Evolutionary conservation across 2,888 invertebrate species (phyloP).

Genomic region (Amitus sp.): DNA sequence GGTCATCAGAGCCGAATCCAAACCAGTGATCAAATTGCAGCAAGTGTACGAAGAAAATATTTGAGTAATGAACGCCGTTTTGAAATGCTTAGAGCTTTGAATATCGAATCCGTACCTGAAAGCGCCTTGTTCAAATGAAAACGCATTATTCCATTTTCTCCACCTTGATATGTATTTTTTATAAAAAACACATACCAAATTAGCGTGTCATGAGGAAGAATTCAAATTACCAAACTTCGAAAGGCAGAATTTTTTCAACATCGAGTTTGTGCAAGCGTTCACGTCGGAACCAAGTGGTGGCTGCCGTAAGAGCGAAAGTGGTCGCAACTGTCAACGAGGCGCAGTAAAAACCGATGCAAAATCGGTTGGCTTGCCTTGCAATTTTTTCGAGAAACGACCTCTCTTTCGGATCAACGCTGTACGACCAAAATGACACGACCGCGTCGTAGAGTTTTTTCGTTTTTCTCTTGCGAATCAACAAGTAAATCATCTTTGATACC

Average conservation of each 20-base stretch:
- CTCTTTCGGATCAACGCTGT: constrained; percentile 21
- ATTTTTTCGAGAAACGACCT: constrained; percentile 17
- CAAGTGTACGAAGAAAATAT: constrained; percentile 19
- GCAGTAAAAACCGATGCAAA: constrained; percentile 25
- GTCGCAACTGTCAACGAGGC: constrained; percentile 21
- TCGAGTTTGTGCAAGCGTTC: constrained; percentile 6
- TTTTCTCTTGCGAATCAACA: constrained; percentile 19
- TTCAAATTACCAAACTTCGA: background rate
- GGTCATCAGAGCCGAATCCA: constrained; percentile 40
- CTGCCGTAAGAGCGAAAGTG: constrained; percentile 19
- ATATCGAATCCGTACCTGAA: constrained; percentile 38
- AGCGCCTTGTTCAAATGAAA: background rate
- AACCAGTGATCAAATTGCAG: constrained; percentile 13
- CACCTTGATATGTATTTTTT: background rate
- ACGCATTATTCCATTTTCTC: background rate
- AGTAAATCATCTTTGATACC: constrained; percentile 40
- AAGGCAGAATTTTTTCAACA: background rate
- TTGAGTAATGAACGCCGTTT: constrained; percentile 36
- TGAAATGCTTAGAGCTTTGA: constrained; percentile 24
- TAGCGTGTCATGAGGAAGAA: too few species aligned
- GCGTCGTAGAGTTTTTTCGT: constrained; percentile 27
- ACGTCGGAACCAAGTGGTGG: constrained; percentile 15
- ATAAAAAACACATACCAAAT: too few species aligned
- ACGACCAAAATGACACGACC: constrained; percentile 27
- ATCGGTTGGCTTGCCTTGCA: constrained; percentile 26